Base-by-base conservation (phyloP, 2,113 vertebrate genomes). In the Spea bombifrons region DNA sequence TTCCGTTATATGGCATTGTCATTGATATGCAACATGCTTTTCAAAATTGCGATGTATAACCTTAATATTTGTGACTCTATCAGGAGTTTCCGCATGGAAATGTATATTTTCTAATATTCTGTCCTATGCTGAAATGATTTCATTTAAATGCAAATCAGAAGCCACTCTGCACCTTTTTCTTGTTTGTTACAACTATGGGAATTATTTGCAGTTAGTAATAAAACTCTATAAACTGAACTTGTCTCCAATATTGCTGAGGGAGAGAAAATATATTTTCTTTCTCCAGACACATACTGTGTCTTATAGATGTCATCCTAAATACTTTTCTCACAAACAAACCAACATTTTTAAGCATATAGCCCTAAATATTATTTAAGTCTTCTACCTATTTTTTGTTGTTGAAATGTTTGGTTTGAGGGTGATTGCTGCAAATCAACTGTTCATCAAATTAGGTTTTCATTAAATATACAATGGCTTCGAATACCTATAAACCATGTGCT, bases 171-270 rank as follows among this genome's bases (percentile, higher is more conserved):
- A 90, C 86, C 90, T 89, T 87, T 87, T 85, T 89, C 87, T 86
- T 88, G 85, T 87, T 78, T 45, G 66, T 83, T 83, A 85, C 91
- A 90, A 87, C 86, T 80, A 65, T 87, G 88, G 89, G 89, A 92
- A 88, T 92, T 92, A 91, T 91, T 91, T 90, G 88, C 89, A 90
- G 89, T 91, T 93, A 92, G 91, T 91, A 91, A 92, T 91, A 92
- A 91, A 89, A 86, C 85, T 85, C 89, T 87, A 88, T 92, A 92
- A 90, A 90, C 90, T 92, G 88, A 75, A 89, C 92, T 89, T 88
- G 85, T 82, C 86, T 90, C 84, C 84, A 84, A 88, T 84, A 81
- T 81, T 81, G 84, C 78, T 76, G 83, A 65, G 81, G 78, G 81
- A 84, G 81, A 84, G 85, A 85, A 89, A 88, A 87, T 86, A 80